These are phyloP conservation scores for Myrmophylax atrothorax DNA, from an alignment of 2,113 vertebrate species.

Conservation along the genomic window DNA sequence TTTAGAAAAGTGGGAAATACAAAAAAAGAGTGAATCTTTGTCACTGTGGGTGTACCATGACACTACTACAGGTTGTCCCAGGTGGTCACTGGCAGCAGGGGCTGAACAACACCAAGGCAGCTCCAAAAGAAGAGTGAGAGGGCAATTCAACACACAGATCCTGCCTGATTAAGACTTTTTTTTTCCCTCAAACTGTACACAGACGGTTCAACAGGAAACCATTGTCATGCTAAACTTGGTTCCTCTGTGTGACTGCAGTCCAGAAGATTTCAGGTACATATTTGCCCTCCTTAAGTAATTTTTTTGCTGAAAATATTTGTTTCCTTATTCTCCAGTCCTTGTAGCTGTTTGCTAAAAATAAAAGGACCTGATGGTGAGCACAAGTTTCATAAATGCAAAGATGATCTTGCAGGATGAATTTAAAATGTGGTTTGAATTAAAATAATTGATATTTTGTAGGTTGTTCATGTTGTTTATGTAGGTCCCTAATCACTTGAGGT, in stretches of 20 bases:
- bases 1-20: background rate
- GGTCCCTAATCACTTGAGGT: slow-evolving; percentile 19
- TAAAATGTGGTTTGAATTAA: background rate
- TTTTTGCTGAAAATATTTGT: background rate
- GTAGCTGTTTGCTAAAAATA: background rate
- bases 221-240: background rate
- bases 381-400: background rate
- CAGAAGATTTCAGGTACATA: background rate
- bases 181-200: background rate
- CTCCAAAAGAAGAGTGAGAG: background rate
- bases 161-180: background rate
- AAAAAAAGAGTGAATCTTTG: background rate
- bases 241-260: background rate
- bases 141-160: background rate
- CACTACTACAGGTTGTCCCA: accelerated
- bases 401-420: background rate
- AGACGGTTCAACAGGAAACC: background rate
- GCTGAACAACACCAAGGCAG: accelerated
- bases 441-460: slow-evolving; percentile 1
- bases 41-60: background rate
- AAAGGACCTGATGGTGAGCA: background rate
- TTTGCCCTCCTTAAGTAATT: background rate
- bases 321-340: background rate
- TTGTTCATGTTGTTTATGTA: background rate
- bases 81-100: background rate